Evolutionary conservation across 2,888 invertebrate genomes (phyloP), one percentile per base, ranked within the genome.

Genomic region (Tiphia femorata): DNA sequence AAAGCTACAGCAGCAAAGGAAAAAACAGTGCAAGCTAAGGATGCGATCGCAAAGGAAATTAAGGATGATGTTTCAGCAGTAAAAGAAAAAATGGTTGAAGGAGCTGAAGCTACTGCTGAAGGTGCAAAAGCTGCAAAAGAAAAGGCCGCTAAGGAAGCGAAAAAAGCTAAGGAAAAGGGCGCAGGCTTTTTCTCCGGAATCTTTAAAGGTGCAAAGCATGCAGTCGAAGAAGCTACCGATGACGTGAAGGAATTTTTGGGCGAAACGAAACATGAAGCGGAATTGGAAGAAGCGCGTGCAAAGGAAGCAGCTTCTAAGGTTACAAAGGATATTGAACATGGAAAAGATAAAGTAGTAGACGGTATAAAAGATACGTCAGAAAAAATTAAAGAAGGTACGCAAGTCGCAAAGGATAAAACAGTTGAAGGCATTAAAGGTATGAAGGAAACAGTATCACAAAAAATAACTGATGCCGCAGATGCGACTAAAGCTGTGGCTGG

Each of bases 241-340:
- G 75, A 75, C 1, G 64, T 65, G 0, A 84, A 75, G 84, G 85
- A 86, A 8, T 86, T 87, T 0, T 77, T 86, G 5, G 86, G 85
- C 63, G 74, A 87, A 62, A 84, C 86, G 0, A 84, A 85, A 49
- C 82, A 57, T 10, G 69, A 73, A 46, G 70, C 65, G 2, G 41
- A 8, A 0, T 8, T 41, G 6, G 65, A 58, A 37, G 35, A 64
- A 17, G 37, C 38, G 5, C 86, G 75, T 85, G 43, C 43, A 20
- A 61, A 64, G 6, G 40, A 59, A 30, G 55, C 47, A 3, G 30
- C 35, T 0, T 64, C 67, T 10, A 21, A 66, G 16, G 46, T 67
- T 0, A 58, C 67, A 10, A 54, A 65, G 1, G 54, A 62, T 16
- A 58, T 60, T 1, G 59, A 75, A 38, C 17, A 19, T 16, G 37